Evolutionary conservation across 2,797 vertebrate species (phyloP).

Genomic region (Hypotaenidia philippensis): DNA sequence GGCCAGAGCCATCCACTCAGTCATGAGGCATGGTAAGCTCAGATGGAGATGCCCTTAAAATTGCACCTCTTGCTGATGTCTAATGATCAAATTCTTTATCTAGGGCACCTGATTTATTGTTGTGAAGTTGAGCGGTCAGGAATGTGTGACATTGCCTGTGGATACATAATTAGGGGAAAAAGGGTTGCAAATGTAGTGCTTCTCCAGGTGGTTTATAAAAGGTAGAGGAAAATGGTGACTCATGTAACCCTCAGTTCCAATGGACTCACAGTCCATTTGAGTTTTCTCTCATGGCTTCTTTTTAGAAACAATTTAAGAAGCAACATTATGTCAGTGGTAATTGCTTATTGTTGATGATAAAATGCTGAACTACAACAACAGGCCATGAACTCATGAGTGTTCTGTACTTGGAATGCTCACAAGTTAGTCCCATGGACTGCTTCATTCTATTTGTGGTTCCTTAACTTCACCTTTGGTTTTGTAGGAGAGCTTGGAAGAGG

Average conservation of each 20-base stretch:
- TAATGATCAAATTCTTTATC: not conserved
- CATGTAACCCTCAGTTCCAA: not conserved
- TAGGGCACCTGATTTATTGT: not conserved
- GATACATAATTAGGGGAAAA: not conserved
- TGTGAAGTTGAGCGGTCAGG: not conserved
- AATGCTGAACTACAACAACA: not conserved
- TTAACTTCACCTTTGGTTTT: not conserved
- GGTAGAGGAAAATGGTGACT: not conserved
- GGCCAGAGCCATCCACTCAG: not conserved
- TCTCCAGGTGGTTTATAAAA: conserved; percentile 11
- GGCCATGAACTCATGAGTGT: not conserved
- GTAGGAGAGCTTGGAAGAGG: not conserved
- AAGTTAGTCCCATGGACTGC: not conserved
- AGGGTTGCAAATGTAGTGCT: not conserved
- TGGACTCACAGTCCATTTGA: conserved; percentile 7
- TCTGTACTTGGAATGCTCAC: not conserved
- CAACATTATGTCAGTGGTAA: not conserved
- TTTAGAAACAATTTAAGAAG: not conserved
- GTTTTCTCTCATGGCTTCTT: not conserved
- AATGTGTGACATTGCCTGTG: not conserved
- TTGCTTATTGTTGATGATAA: not conserved
- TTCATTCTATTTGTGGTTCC: not conserved
- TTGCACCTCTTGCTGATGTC: not conserved
- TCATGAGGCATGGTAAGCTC: not conserved
- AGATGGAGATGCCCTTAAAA: not conserved